Evolutionary conservation across 2,113 vertebrate genomes (phyloP).

Genomic region (Tor tambroides): DNA sequence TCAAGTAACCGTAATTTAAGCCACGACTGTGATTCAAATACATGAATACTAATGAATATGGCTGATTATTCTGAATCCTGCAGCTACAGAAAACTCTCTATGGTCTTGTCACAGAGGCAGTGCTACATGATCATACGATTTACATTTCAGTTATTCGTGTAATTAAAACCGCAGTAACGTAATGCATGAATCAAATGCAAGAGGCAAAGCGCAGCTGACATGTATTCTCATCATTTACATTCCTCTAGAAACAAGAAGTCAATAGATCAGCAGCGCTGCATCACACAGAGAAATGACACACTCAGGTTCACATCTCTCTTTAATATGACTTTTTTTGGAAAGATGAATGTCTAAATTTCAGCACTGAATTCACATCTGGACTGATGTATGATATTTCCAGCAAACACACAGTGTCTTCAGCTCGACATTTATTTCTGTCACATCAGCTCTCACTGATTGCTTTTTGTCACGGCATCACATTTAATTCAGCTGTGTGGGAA

Average conservation of each 20-base stretch:
- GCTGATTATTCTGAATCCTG: neutral
- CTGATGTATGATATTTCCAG: neutral
- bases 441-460: neutral
- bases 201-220: neutral
- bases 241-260: neutral
- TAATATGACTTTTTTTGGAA: neutral
- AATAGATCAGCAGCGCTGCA: neutral
- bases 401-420: neutral
- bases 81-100: neutral
- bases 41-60: neutral
- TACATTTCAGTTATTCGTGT: neutral
- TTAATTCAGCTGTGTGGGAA: neutral
- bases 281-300: neutral
- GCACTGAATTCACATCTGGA: neutral
- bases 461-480: neutral
- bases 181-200: neutral
- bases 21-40: neutral
- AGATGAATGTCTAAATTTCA: neutral
- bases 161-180: neutral
- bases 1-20: neutral
- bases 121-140: neutral
- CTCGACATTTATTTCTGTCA: neutral
- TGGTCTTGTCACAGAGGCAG: neutral
- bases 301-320: neutral
- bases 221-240: neutral